Evolutionary conservation across 2,113 vertebrate genomes (phyloP), one percentile per base, ranked within the genome.

Genomic region (Vulpes lagopus): DNA sequence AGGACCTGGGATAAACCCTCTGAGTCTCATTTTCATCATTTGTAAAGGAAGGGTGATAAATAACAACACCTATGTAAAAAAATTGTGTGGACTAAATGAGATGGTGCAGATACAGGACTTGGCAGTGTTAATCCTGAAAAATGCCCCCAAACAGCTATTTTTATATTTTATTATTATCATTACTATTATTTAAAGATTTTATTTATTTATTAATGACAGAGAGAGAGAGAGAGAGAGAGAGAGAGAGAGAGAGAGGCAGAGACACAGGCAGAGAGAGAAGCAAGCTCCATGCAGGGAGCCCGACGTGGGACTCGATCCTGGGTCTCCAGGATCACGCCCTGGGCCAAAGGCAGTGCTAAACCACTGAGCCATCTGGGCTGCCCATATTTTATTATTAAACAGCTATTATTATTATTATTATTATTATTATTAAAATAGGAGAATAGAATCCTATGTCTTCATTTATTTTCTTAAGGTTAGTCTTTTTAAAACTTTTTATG

Each of bases 1-100:
- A 20, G 49, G 92, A 74, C 78, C 65, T 83, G 82, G 12, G 27
- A 71, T 35, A 12, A 1, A 38, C 5, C 78, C 17, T 7, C 20
- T 49, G 7, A 82, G 35, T n/a, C 51, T 97, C 20, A 5, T 8
- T 88, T 84, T 92, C 5, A 53, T 5, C 27, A 14, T 51, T 90
- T 90, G 43, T 71, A 81, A 96, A 97, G 74, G 22, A 81, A 97
- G 0, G 5, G 16, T 55, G 43, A 64, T 82, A 96, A 35, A 73
- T 38, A 59, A 57, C 14, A n/a, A 67, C 11, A 59, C 82, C 38
- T 32, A 64, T 9, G 3, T 17, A 51, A 38, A 94, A 78, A 59
- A 64, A 60, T 0, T 69, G 78, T 14, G 25, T 11, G 30, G 23
- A 57, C 74, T 76, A 87, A 95, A 53, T 74, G 76, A 91, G 27